Evolutionary conservation across 2,797 vertebrate genomes (phyloP).

Genomic region (Pelobates cultripes): DNA sequence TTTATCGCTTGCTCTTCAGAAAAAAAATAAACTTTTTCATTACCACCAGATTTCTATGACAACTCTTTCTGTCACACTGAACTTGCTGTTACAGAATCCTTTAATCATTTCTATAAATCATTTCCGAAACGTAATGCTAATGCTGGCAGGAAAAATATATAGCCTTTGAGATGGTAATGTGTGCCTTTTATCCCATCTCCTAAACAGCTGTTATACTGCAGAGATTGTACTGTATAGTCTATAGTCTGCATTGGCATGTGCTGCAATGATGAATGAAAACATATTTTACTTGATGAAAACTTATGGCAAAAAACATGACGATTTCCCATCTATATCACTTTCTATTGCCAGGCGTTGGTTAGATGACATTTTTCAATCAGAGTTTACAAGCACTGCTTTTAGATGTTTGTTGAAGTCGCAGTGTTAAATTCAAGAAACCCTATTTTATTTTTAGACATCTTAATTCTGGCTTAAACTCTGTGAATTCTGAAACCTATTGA

Average conservation of each 20-base stretch:
- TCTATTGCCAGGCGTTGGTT: neutral
- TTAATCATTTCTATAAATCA: constrained; percentile 14
- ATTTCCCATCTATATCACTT: neutral
- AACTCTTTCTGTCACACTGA: neutral
- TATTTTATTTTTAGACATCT: neutral
- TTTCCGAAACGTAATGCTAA: constrained; percentile 5
- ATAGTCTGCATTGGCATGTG: constrained; percentile 4
- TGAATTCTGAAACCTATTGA: neutral
- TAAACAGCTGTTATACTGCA: constrained; percentile 9
- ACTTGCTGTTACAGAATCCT: neutral
- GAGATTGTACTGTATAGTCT: neutral
- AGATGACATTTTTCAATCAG: constrained; percentile 1
- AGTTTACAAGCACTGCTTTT: constrained; percentile 14
- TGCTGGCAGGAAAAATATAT: neutral
- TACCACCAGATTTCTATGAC: neutral
- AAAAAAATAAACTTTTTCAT: constrained; percentile 9
- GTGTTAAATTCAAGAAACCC: neutral
- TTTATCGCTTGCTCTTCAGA: neutral
- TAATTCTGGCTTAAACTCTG: neutral
- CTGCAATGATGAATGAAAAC: constrained; percentile 11
- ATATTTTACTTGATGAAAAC: constrained; percentile 22
- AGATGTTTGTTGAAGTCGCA: neutral
- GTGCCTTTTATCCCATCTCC: constrained; percentile 14
- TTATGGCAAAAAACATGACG: neutral
- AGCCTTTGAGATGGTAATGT: constrained; percentile 19